These are phyloP conservation scores for Puntigrus tetrazona DNA, from an alignment of 2,113 vertebrate species.

Conservation along the genomic window DNA sequence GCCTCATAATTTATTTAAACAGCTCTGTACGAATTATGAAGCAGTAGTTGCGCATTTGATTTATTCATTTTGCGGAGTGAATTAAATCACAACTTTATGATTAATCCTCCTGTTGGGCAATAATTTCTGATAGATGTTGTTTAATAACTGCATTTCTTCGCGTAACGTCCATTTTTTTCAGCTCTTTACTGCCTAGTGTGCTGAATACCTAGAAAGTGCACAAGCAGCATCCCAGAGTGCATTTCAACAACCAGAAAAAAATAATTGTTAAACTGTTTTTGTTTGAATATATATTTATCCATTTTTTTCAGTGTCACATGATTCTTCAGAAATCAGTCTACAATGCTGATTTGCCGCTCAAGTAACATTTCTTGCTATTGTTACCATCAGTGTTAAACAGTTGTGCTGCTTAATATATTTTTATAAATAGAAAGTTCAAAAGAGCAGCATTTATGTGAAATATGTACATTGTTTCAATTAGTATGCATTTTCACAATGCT, in stretches of 20 bases:
- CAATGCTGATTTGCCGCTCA: background rate
- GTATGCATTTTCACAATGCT: background rate
- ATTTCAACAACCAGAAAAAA: background rate
- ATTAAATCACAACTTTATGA: background rate
- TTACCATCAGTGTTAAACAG: background rate
- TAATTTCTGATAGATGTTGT: background rate
- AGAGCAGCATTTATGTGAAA: background rate
- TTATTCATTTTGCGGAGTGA: background rate
- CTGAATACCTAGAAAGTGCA: background rate
- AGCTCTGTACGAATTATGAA: background rate
- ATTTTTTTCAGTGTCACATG: background rate
- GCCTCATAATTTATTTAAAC: background rate
- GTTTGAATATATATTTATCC: too few relatives aligned
- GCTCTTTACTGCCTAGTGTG: background rate
- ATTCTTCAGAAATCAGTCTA: background rate
- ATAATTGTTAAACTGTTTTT: too few relatives aligned
- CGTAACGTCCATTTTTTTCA: background rate
- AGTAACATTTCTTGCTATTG: background rate
- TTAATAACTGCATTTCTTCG: background rate
- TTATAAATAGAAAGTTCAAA: too few relatives aligned
- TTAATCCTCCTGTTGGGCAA: background rate
- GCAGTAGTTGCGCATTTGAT: background rate
- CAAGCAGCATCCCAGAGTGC: background rate
- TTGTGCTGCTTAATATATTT: background rate
- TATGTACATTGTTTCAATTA: background rate